Conservation (phyloP, 2,797 vertebrate genomes). For the Squalus acanthias region DNA sequence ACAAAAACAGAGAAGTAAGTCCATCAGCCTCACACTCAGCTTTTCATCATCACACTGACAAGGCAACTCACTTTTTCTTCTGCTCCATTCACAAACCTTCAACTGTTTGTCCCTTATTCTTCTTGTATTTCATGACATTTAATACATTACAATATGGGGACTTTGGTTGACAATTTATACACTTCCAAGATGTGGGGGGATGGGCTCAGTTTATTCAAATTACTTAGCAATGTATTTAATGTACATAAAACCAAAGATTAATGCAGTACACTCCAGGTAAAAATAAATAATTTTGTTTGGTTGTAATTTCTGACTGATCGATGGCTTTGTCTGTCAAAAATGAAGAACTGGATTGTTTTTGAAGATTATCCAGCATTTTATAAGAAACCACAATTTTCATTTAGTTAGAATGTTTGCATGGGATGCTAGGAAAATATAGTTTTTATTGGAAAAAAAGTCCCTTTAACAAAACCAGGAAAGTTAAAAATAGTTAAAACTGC, state of each 20-base stretch:
- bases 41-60: neutral
- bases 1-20: slow-evolving; percentile 29
- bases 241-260: neutral
- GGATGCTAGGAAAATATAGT: neutral
- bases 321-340: neutral
- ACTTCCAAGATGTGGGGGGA: neutral
- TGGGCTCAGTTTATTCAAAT: neutral
- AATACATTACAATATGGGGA: neutral
- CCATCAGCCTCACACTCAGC: neutral
- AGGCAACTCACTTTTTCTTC: neutral
- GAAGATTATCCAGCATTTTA: neutral
- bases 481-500: neutral
- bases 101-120: neutral
- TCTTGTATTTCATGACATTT: neutral
- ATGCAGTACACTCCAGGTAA: neutral
- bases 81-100: neutral
- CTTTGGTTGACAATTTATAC: neutral
- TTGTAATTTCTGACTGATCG: neutral
- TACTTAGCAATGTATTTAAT: neutral
- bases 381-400: slow-evolving; percentile 2
- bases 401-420: neutral
- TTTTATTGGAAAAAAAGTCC: neutral
- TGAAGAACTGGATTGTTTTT: neutral
- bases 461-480: neutral
- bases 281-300: neutral